A percentile compares a stretch with the other conserved stretches of the same genome.
phyloP scores from a whole-genome alignment of 1,140 invertebrate species.

The Bathynomus jamesi region DNA sequence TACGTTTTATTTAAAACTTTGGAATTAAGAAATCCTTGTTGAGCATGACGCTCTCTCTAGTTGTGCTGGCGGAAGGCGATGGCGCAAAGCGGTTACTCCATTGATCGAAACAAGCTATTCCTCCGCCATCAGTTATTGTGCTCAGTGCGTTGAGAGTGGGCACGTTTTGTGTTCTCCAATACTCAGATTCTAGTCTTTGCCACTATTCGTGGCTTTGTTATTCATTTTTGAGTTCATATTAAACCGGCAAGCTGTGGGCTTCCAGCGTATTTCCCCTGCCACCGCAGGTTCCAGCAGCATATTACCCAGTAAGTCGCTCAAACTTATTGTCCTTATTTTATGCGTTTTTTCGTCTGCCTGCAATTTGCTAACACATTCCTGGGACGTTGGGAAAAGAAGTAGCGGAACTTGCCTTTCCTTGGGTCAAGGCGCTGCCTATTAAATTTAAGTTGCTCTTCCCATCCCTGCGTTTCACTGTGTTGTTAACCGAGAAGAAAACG shows the following conservation, averaged over 20 bases:
- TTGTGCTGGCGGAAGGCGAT: not conserved
- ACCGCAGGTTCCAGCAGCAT: conserved; percentile 36
- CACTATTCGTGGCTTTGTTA: conserved; percentile 32
- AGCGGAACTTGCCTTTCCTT: not conserved
- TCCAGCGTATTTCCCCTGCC: conserved; percentile 38
- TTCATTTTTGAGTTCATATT: conserved; percentile 26
- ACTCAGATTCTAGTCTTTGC: conserved; percentile 36
- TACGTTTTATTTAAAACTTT: too few species aligned
- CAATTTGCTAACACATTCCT: not conserved
- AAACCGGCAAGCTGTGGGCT: conserved; percentile 38
- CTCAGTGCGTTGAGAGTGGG: conserved; percentile 34
- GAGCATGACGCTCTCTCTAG: not conserved
- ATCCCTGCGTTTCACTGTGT: too few species aligned
- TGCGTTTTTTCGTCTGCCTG: not conserved
- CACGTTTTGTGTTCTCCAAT: conserved; percentile 30
- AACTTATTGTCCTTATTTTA: not conserved
- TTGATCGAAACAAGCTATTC: conserved; percentile 30
- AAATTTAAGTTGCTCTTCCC: too few species aligned
- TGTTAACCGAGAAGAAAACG: too few species aligned
- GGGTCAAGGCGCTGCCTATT: not conserved
- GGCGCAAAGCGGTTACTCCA: conserved; percentile 12
- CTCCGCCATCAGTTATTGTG: conserved; percentile 33
- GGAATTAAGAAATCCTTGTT: too few species aligned
- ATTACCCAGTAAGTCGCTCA: conserved; percentile 34
- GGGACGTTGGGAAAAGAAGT: not conserved